These are phyloP conservation scores for Aphelocoma californica DNA, from an alignment of 2,797 vertebrate genomes.

Conservation along the genomic window DNA sequence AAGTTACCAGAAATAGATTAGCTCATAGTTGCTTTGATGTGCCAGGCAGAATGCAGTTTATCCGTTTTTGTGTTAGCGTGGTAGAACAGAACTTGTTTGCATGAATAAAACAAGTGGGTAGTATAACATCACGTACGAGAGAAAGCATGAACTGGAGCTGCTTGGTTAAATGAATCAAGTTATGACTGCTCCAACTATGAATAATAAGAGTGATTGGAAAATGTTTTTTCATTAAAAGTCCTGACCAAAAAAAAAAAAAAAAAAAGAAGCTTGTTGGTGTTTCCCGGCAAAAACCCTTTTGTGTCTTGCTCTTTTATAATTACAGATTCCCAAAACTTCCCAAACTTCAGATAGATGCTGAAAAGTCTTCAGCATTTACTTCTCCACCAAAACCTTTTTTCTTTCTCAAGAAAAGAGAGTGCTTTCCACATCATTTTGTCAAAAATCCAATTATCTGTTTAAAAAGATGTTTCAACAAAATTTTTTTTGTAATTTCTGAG, in stretches of 20 bases:
- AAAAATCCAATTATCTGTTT: slow-evolving; percentile 20
- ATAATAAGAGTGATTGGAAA: background rate
- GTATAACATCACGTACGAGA: background rate
- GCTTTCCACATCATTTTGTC: background rate
- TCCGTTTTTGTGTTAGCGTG: background rate
- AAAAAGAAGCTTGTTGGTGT: background rate
- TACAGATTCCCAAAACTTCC: background rate
- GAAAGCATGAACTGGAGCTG: background rate
- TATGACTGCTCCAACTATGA: background rate
- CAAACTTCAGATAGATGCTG: background rate
- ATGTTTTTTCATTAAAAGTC: background rate
- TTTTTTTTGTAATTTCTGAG: background rate
- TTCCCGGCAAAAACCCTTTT: background rate
- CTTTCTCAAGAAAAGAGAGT: background rate
- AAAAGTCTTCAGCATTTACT: background rate
- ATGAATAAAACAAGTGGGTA: slow-evolving; percentile 30
- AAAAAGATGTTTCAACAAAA: background rate
- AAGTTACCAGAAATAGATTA: background rate
- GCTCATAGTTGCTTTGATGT: background rate
- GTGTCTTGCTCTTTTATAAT: background rate
- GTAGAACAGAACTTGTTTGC: background rate
- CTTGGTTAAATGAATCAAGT: background rate
- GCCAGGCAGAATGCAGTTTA: slow-evolving; percentile 3
- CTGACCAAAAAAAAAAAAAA: background rate
- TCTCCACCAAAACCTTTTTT: background rate